These are phyloP conservation scores for Leptinotarsa tumamoca DNA, from an alignment of 2,888 invertebrate species.

Conservation along the genomic window DNA sequence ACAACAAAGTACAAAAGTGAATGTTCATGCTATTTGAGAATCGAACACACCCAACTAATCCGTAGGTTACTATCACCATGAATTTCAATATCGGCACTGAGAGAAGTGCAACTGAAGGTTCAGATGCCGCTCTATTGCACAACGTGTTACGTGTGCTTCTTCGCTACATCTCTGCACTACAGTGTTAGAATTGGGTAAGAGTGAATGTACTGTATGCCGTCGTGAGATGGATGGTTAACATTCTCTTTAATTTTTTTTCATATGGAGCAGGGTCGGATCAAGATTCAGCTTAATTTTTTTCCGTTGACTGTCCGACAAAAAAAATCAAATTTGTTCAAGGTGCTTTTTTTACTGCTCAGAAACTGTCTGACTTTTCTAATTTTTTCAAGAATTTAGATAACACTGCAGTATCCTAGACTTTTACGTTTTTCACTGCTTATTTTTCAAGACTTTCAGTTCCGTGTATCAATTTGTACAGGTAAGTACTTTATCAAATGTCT, in stretches of 20 bases:
- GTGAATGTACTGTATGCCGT: constrained; percentile 2
- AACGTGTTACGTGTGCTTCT: not conserved
- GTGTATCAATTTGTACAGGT: too few species aligned
- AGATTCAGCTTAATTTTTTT: too few species aligned
- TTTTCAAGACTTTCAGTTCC: too few species aligned
- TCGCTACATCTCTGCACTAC: not conserved
- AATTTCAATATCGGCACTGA: not conserved
- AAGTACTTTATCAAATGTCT: too few species aligned
- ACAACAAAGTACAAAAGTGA: constrained; percentile 2
- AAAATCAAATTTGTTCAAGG: too few species aligned
- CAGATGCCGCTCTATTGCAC: constrained; percentile 3
- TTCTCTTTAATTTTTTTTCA: not conserved
- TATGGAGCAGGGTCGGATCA: not conserved
- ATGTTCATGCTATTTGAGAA: not conserved
- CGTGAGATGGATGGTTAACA: not conserved
- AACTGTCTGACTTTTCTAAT: too few species aligned
- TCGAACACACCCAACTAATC: not conserved
- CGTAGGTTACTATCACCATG: not conserved
- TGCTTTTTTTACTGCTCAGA: too few species aligned
- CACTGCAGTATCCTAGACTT: too few species aligned
- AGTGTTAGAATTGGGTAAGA: constrained; percentile 5
- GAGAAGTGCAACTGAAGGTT: constrained; percentile 3
- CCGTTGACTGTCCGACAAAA: too few species aligned
- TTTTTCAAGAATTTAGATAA: too few species aligned
- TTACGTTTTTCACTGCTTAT: too few species aligned